phyloP scores from a whole-genome alignment of 2,797 vertebrate genomes.

The Menidia menidia region DNA sequence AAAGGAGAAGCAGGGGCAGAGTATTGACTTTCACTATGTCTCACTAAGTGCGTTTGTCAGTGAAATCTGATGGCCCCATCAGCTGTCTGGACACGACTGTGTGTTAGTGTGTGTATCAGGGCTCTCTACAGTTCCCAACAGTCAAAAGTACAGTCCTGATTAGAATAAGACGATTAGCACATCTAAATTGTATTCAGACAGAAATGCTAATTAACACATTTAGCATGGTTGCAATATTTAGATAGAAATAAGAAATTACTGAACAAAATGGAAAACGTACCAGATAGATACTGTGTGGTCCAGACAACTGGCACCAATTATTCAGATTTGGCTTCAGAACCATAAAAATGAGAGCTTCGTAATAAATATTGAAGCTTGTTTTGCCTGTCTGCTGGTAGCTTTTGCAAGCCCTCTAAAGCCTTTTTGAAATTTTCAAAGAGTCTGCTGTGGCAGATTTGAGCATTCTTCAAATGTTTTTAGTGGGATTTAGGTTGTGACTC shows the following conservation, averaged over 20 bases:
- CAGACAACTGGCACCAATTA: neutral
- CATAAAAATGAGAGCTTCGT: neutral
- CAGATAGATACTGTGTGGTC: no score
- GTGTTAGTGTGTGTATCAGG: slow-evolving; percentile 36
- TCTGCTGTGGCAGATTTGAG: neutral
- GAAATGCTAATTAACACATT: no score
- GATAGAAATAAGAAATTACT: no score
- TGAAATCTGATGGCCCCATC: slow-evolving; percentile 90
- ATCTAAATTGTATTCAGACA: neutral
- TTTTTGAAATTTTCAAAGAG: neutral
- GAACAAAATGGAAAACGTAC: no score
- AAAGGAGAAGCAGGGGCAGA: slow-evolving; percentile 66
- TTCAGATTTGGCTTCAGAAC: neutral
- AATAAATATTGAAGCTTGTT: neutral
- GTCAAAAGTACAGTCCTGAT: neutral
- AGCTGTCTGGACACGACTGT: slow-evolving; percentile 87
- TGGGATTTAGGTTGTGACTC: neutral
- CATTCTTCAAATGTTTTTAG: neutral
- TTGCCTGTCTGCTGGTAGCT: neutral
- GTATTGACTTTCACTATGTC: slow-evolving; percentile 93
- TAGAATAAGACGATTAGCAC: neutral
- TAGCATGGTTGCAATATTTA: no score
- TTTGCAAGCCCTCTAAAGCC: no score
- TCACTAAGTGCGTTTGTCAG: slow-evolving; percentile 92
- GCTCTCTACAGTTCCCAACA: slow-evolving; percentile 9